Evolutionary conservation across 1,140 invertebrate genomes (phyloP).

Genomic region (Plutomurus gul): DNA sequence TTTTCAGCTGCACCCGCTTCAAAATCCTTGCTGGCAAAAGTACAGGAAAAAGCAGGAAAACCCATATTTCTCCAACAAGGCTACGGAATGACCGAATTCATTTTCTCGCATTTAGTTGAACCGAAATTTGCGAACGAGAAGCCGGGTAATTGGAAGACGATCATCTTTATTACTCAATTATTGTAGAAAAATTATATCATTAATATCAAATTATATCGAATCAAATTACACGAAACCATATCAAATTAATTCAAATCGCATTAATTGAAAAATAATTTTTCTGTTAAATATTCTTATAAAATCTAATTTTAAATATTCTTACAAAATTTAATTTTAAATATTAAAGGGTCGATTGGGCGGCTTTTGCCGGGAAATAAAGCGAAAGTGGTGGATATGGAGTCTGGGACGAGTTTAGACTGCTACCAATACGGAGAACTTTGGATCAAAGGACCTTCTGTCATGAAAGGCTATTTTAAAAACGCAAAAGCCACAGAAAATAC

Average conservation of each 20-base stretch:
- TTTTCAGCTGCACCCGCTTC: conserved; percentile 60
- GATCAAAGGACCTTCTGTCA: conserved; percentile 61
- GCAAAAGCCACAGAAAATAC: conserved; percentile 67
- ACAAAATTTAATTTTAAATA: no score
- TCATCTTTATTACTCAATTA: no score
- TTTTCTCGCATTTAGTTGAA: neutral
- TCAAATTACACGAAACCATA: no score
- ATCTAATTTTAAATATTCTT: no score
- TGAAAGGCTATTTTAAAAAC: conserved; percentile 62
- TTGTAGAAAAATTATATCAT: no score
- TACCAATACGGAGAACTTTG: conserved; percentile 61
- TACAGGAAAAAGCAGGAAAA: conserved; percentile 38
- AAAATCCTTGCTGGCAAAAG: conserved; percentile 6
- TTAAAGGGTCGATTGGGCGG: no score
- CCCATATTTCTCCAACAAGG: conserved; percentile 20
- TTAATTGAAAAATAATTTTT: no score
- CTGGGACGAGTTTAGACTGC: conserved; percentile 56
- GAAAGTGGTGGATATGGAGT: conserved; percentile 58
- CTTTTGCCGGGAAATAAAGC: no score
- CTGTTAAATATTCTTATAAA: no score
- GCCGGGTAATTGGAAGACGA: no score
- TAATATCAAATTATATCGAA: no score
- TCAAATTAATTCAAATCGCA: no score
- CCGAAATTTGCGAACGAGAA: neutral
- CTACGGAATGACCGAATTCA: neutral